Evolutionary conservation across 30 jellyfish, hydroid and myxozoan species (phyloP), one percentile per base, ranked within the genome.

Genomic region (Haliclystus octoradiatus): DNA sequence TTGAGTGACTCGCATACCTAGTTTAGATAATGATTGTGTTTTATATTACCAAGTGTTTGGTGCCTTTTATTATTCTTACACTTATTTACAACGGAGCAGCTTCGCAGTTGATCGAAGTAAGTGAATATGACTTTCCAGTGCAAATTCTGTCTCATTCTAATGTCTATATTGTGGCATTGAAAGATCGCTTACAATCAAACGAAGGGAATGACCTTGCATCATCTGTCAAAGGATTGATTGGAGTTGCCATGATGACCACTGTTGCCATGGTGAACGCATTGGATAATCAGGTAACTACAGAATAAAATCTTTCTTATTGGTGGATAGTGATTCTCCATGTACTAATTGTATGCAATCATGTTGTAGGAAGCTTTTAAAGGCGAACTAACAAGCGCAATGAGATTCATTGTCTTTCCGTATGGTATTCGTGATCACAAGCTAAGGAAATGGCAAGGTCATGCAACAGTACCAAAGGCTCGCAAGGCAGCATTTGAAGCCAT

Each of bases 121-220:
- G n/a, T n/a, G n/a, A n/a, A n/a, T n/a, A n/a, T n/a, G n/a, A 79
- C 33, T 70, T 79, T 26, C 79, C 70, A 62, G 92, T 60, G 5
- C 33, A 34, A 51, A 79, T 79, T 31, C 70, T 69, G 23, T 22
- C 24, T 40, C 77, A 60, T 30, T 14, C 46, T 28, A 67, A 63
- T 23, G 82, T 81, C 27, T 69, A 78, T 79, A 79, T 79, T 35
- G 30, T 79, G 34, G 84, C 79, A 28, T 50, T 69, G 13, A 51
- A 53, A 35, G 51, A n/a, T 49, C 69, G 46, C 40, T 32, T 79
- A n/a, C 29, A 67, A 15, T 57, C 26, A 28, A 67, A 63, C 1
- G 74, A 33, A 24, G 27, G 69, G 51, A 70, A 70, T 1, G 46
- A 47, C 24, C 33, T 62, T 29, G 61, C 69, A 61, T 79, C 65